Base-by-base conservation (phyloP, 1,140 invertebrate species). In the Anoplolepis gracilipes region DNA sequence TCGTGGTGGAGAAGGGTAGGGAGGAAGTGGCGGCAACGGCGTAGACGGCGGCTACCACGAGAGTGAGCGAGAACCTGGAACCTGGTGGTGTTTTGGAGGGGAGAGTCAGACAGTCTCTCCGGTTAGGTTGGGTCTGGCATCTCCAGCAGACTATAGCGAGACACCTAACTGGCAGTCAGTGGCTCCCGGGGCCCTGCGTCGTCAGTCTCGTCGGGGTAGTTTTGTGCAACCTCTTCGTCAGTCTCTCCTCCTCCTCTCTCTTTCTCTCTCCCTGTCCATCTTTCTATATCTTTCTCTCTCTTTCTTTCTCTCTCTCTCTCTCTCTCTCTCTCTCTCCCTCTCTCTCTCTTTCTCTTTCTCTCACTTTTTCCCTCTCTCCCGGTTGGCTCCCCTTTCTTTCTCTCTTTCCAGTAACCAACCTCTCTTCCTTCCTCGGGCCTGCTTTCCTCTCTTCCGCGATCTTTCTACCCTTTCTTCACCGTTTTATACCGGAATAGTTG, bases 141-240 rank as follows among this genome's bases (percentile, higher is more conserved):
- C 64, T 59, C 62, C 25, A 85, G 79, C 85, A 84, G 67, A 84
- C 89, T 90, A 90, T 90, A 90, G 89, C 76, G 89, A 85, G 57
- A 69, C 65, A 55, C 39, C 65, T 76, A 85, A 90, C 86, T 85
- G 85, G 57, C 82, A 92, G 93, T 93, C 92, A 94, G 93, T 94
- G 93, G 91, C 92, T 93, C 90, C 85, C 89, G 88, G 89, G 93
- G 93, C 91, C 92, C 92, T 92, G 92, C 88, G 92, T 76, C 88
- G 92, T 92, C 88, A 92, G 92, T 92, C 73, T 94, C 92, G 91
- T 92, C 89, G 90, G 90, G 90, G 90, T 92, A 92, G 92, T 90
- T 81, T 89, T 73, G 82, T 85, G 88, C 78, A 72, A 86, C 55
- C 72, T 67, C 61, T 59, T 73, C 67, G 53, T 73, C 4, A 16